Evolutionary conservation across 92 coral and sea anemone species (phyloP), one percentile per base, ranked within the genome.

Genomic region (Palythoa caribaeorum): DNA sequence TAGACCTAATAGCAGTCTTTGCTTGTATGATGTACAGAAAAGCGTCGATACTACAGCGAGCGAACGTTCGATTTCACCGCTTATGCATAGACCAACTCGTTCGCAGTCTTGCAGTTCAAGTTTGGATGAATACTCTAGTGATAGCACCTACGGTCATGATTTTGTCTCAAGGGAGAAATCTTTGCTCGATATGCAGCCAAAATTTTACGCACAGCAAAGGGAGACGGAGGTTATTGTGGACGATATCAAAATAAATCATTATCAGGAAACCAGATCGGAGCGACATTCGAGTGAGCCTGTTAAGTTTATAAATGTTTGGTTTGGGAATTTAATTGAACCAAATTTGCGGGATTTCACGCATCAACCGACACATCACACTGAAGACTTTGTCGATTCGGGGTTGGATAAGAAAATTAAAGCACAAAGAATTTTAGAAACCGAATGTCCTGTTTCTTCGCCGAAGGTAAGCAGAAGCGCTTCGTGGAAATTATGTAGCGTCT

Each of bases 251-350:
- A 81, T 40, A 39, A 79, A 59, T 79, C 13, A 52, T 19, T 38
- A 9, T 63, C 68, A 48, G 48, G 59, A 71, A 86, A 60, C 54
- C n/a, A 39, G 72, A 69, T 66, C 39, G 13, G 86, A 37, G 53
- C 86, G 68, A 16, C 66, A 55, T 48, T 47, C 71, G 6, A 38
- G 28, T 12, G 86, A 78, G 36, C 86, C 79, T 19, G 86, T 90
- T 84, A 81, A 81, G 39, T 81, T 81, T 63, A 47, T 81, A 44
- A 81, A 81, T 66, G 86, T 81, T 35, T 81, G 86, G 86, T 65
- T 65, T 51, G 86, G 86, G 53, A 81, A 21, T 81, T 81, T 81
- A 81, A 66, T 12, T 52, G 40, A 71, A 40, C 76, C 86, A 81
- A 81, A 81, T 47, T 65, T 68, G 76, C 86, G 76, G 44, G 76